Evolutionary conservation across 2,888 invertebrate species (phyloP), one percentile per base, ranked within the genome.

Genomic region (Leucophenga maculata): DNA sequence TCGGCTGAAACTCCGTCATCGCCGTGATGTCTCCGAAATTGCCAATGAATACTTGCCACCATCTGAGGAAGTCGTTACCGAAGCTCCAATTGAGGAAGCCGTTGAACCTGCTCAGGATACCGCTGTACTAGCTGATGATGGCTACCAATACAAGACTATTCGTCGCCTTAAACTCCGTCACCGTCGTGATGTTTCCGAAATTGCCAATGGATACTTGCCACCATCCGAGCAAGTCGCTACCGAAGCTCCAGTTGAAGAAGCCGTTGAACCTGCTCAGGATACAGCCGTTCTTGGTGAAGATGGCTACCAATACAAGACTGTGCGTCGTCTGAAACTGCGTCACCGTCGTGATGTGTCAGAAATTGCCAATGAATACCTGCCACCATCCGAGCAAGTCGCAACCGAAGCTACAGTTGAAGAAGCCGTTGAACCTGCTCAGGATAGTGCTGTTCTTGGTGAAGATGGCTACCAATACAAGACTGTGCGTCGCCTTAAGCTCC

Each of bases 161-260:
- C 77, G 80, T 9, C 78, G 80, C 0, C 68, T 83, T n/a, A 83
- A 84, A 18, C 78, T 80, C 31, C 80, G 83, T 2, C 82, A 84
- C 70, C 85, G 84, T 75, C 79, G 84, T 67, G 86, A 86, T 78
- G 83, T 85, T 26, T 75, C 80, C 6, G 84, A 80, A 57, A 71
- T 79, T 60, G 78, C 74, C 39, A 75, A 70, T 67, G 84, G 83
- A 72, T 83, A 85, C 62, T 65, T 85, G 48, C 83, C 85, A 65
- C 83, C 83, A 44, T 26, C 54, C 52, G 80, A 77, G 57, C 75
- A 69, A 72, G 79, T 50, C 6, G 48, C 44, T 0, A 65, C 77
- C 1, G 78, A 79, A 8, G 54, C 46, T 11, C 67, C 70, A 0
- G 50, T 73, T 18, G 72, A 65, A 9, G 70, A 72, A 62, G 72